Percentiles rank a stretch among this genome's conserved stretches.
Evolutionary conservation across 1,140 invertebrate species (phyloP).

Genomic region (Anadara kagoshimensis): DNA sequence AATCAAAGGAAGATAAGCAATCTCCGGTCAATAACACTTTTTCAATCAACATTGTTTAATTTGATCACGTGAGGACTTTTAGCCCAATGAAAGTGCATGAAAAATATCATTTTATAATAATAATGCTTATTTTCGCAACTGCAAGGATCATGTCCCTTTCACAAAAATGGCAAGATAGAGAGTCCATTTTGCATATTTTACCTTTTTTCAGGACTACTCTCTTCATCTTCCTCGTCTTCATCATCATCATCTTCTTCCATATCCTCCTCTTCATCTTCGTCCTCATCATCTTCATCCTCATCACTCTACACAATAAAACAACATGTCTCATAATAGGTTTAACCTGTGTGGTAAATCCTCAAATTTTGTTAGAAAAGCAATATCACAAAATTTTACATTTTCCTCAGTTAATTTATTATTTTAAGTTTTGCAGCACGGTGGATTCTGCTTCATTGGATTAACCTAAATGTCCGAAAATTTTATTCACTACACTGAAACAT

Average conservation of each 20-base stretch:
- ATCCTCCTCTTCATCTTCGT: conserved; percentile 42
- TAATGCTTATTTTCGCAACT: too few relatives aligned
- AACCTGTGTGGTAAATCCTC: background rate
- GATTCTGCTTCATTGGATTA: background rate
- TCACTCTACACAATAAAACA: conserved; percentile 6
- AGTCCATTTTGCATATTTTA: too few relatives aligned
- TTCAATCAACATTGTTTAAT: too few relatives aligned
- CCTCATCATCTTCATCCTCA: conserved; percentile 27
- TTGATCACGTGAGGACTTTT: too few relatives aligned
- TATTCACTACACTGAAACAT: too few relatives aligned
- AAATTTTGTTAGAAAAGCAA: background rate
- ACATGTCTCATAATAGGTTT: background rate
- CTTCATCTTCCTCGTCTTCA: conserved; percentile 33
- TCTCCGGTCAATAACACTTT: too few relatives aligned
- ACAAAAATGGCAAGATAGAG: too few relatives aligned
- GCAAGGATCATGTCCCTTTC: too few relatives aligned
- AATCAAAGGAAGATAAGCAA: too few relatives aligned
- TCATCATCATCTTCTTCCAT: conserved; percentile 45
- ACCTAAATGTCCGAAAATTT: too few relatives aligned
- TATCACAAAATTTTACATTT: conserved; percentile 1
- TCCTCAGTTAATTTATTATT: conserved; percentile 1
- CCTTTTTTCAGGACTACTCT: conserved; percentile 30
- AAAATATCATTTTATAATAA: too few relatives aligned
- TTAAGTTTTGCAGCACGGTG: background rate
- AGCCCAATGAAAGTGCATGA: too few relatives aligned